These are phyloP conservation scores for Dunckerocampus dactyliophorus DNA, from an alignment of 2,113 vertebrate genomes.

Conservation along the genomic window DNA sequence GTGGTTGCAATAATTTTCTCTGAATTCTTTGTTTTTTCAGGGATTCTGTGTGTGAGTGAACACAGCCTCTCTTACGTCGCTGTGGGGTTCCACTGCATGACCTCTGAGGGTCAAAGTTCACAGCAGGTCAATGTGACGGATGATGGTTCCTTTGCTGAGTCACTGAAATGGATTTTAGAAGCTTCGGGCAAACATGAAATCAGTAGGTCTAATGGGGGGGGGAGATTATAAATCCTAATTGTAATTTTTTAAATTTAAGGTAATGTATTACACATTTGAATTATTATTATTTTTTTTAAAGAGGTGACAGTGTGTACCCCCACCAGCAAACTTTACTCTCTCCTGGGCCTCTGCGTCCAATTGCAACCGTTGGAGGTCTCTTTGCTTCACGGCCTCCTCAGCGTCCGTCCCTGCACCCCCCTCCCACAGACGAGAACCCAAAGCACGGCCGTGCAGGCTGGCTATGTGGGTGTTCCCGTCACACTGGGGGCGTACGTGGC, in stretches of 20 bases:
- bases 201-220: constrained; percentile 22
- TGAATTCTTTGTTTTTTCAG: constrained; percentile 20
- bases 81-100: constrained; percentile 41
- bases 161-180: constrained; percentile 22
- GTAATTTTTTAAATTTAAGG: too few relatives aligned
- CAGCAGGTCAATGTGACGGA: constrained; percentile 33
- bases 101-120: constrained; percentile 45
- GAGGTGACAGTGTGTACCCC: constrained; percentile 26
- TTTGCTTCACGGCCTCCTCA: constrained; percentile 10
- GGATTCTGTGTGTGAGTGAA: constrained; percentile 12
- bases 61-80: constrained; percentile 29
- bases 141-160: constrained; percentile 35
- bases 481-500: constrained; percentile 10
- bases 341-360: constrained; percentile 18
- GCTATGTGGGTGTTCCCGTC: constrained; percentile 3
- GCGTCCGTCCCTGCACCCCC: constrained; percentile 6
- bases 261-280: neutral
- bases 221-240: neutral
- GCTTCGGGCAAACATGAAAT: constrained; percentile 28
- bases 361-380: constrained; percentile 8
- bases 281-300: neutral
- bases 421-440: neutral
- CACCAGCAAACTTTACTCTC: constrained; percentile 26
- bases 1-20: neutral
- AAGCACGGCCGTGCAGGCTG: neutral